A percentile compares a stretch with the other conserved stretches of the same genome.
Conservation (phyloP, 2,888 invertebrate species). For the Eudemis profundana region DNA sequence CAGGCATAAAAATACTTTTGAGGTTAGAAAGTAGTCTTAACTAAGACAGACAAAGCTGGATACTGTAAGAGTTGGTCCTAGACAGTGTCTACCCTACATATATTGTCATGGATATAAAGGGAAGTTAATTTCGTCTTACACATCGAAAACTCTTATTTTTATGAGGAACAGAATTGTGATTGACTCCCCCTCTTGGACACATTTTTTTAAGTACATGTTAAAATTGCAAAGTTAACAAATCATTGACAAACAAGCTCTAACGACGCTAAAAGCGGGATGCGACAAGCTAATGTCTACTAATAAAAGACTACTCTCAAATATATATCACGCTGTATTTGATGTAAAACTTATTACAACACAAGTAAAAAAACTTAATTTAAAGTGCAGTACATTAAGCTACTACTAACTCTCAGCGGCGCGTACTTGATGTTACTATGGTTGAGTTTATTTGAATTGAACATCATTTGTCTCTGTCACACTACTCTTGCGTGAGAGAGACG, state of each 20-base stretch:
- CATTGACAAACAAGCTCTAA: conserved; percentile 67
- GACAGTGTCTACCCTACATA: conserved; percentile 39
- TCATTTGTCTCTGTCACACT: conserved; percentile 6
- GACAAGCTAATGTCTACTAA: conserved; percentile 61
- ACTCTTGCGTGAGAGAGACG: neutral
- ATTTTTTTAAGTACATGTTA: conserved; percentile 46
- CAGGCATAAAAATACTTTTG: too few species aligned
- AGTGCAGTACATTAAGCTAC: conserved; percentile 68
- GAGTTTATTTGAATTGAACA: neutral
- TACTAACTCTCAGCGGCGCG: conserved; percentile 15
- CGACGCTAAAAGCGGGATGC: conserved; percentile 75
- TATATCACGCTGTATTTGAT: conserved; percentile 79
- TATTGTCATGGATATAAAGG: conserved; percentile 47
- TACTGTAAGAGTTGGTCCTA: conserved; percentile 41
- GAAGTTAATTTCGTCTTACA: conserved; percentile 40
- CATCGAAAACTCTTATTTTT: conserved; percentile 31
- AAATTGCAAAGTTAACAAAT: conserved; percentile 45
- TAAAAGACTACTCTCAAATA: conserved; percentile 71
- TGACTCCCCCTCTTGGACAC: conserved; percentile 15
- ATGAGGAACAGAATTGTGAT: conserved; percentile 40
- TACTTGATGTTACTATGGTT: neutral
- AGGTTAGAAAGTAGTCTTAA: too few species aligned
- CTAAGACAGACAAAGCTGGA: too few species aligned
- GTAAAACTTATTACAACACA: conserved; percentile 75
- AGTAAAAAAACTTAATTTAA: conserved; percentile 71